Evolutionary conservation across 2,888 invertebrate species (phyloP).

Genomic region (Andrena trimmerana): DNA sequence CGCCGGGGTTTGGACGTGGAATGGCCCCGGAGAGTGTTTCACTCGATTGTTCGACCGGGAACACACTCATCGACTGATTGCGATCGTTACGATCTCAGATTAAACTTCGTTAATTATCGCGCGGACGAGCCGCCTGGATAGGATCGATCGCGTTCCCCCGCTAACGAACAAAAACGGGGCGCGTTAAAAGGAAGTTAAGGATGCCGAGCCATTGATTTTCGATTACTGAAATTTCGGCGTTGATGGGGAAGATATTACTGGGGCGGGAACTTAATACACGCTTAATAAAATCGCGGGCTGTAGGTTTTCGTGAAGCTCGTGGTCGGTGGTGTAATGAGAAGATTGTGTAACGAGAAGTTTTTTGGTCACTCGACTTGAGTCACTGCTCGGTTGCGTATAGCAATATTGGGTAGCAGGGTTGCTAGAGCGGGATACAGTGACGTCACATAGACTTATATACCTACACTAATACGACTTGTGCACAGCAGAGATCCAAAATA

Average conservation of each 20-base stretch:
- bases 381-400: no score
- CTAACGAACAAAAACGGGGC: slow-evolving; percentile 10
- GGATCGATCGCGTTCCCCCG: not conserved
- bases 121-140: slow-evolving; percentile 17
- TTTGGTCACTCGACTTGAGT: no score
- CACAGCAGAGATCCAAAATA: no score
- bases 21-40: not conserved
- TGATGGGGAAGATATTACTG: slow-evolving; percentile 4
- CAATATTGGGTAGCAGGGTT: no score
- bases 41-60: slow-evolving; percentile 15
- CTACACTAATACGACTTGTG: no score
- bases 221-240: slow-evolving; percentile 24
- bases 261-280: not conserved
- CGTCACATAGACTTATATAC: no score
- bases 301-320: no score
- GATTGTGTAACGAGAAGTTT: no score
- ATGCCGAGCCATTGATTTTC: slow-evolving; percentile 27
- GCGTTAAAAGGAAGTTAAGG: slow-evolving; percentile 10
- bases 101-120: slow-evolving; percentile 58
- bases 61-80: slow-evolving; percentile 19
- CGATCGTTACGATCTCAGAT: slow-evolving; percentile 28
- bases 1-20: no score
- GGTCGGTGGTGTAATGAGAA: no score
- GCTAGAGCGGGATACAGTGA: no score
- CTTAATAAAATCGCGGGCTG: no score